Percentiles rank a stretch among this genome's conserved stretches.
These are phyloP conservation scores for Muntiacus muntjak DNA, from an alignment of 2,113 vertebrate species.

Conservation along the genomic window DNA sequence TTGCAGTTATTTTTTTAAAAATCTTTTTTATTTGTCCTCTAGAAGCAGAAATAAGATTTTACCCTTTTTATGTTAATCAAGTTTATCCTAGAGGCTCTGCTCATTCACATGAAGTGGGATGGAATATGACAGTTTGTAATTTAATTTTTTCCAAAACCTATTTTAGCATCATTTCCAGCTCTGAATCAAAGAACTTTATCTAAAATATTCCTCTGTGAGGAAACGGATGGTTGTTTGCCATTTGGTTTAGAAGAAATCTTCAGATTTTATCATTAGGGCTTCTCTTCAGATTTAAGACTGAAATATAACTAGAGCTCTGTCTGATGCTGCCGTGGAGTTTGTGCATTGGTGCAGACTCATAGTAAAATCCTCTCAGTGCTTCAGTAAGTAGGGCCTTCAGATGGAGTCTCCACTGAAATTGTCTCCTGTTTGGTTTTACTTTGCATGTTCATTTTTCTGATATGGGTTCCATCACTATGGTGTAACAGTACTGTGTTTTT, in stretches of 20 bases:
- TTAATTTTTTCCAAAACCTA: conserved; percentile 60
- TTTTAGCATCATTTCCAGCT: conserved; percentile 68
- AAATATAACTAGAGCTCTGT: conserved; percentile 26
- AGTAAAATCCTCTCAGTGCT: not conserved
- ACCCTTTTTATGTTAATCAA: conserved; percentile 57
- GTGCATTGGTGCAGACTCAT: not conserved
- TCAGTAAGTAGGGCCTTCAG: not conserved
- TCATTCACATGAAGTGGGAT: conserved; percentile 60
- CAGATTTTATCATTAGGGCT: conserved; percentile 44
- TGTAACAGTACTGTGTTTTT: not conserved
- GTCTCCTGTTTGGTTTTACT: not conserved
- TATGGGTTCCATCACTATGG: not conserved
- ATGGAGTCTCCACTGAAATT: not conserved
- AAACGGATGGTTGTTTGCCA: conserved; percentile 60
- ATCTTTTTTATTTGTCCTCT: conserved; percentile 51
- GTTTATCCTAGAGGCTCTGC: conserved; percentile 65
- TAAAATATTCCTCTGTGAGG: conserved; percentile 52
- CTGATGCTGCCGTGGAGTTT: not conserved
- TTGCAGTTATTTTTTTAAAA: not conserved
- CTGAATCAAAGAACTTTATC: conserved; percentile 52
- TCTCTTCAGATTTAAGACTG: conserved; percentile 45
- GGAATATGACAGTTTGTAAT: conserved; percentile 65
- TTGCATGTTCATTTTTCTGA: conserved; percentile 6
- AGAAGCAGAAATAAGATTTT: conserved; percentile 59
- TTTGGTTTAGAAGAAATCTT: conserved; percentile 58